Base-by-base conservation (phyloP, 2,113 vertebrate genomes). In the Cisticola juncidis region DNA sequence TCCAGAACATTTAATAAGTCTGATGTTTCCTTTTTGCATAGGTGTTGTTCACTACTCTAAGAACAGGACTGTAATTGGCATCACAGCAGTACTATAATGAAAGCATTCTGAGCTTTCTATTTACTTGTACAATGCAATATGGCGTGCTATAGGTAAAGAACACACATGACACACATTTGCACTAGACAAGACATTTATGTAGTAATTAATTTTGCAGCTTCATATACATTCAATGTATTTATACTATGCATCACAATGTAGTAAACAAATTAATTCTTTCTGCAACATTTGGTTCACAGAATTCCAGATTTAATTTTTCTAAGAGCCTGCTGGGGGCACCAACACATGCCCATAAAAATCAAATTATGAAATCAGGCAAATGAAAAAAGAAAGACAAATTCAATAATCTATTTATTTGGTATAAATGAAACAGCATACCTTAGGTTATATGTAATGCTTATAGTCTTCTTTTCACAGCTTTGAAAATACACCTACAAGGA, bases 301-400 rank as follows among this genome's bases (percentile, higher is more conserved):
- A 51, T 54, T 66, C 31, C 24, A 82, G 25, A 62, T 68, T 71
- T 69, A 64, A 21, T 95, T 94, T 95, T 91, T 64, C 88, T 83
- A 24, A 83, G n/a, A 84, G 56, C 94, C 95, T 96, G 90, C 23
- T 91, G 96, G 86, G 86, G 96, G 92, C 95, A 96, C 91, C 90
- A 95, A 54, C 47, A 53, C 68, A 84, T 73, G 31, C 51, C 36
- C 36, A 11, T 84, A 78, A 87, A 91, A 83, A 84, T 29, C 21
- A 68, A 81, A 78, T 31, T 2, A 54, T 64, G 24, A 89, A 79
- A 83, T 76, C 48, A 21, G 45, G 45, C 44, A 81, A 96, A 53
- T 77, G 7, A 69, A 76, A 80, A 62, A 73, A 56, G 29, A 79
- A 58, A 91, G 40, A 61, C 48, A 73, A 79, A 44, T 58, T 15